Base-by-base conservation (phyloP, 2,113 vertebrate species). In the Phylloscopus trochiloides region DNA sequence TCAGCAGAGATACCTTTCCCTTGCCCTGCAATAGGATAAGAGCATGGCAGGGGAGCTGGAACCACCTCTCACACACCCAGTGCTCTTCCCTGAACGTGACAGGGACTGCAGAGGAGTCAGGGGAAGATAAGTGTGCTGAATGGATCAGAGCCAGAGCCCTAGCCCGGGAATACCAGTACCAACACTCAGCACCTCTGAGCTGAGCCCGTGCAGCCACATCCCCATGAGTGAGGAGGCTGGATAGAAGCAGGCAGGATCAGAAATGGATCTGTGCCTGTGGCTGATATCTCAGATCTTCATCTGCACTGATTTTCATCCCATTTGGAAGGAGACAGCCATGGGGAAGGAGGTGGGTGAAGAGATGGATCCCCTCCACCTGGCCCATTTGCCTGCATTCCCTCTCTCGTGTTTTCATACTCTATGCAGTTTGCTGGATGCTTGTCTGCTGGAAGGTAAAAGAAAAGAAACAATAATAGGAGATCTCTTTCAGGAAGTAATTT, bases 401-500 rank as follows among this genome's bases (percentile, higher is more conserved):
- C 47, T 77, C 40, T 89, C 1, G 0, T 59, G 5, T 50, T 90
- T 87, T 58, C 50, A 21, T 19, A 22, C 34, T 57, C 34, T 38
- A 36, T 32, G 48, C 5, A 20, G 38, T 65, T 82, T 25, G 12
- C 45, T 79, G 40, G 32, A 72, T 63, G 15, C 38, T 90, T 76
- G 29, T 45, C 83, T 34, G 9, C 40, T 25, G 32, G 48, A 92
- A 92, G 45, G 16, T 48, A 73, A 93, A 93, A 47, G 13, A 81
- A 67, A 20, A 55, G 21, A 85, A 90, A 40, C 42, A 90, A 43
- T 88, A 76, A 83, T 54, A 61, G 3, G 7, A 3, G 1, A 59
- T 88, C n/a, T 88, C 72, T 93, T 89, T 78, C 84, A 76, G 66
- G 34, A 78, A 89, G 22, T 22, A 68, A 51, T 89, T 73, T 94